A percentile compares a stretch with the other conserved stretches of the same genome.
These are phyloP conservation scores for Beroe ovata DNA, from an alignment of 37 sponge, comb jelly and placozoan genomes.

Conservation along the genomic window DNA sequence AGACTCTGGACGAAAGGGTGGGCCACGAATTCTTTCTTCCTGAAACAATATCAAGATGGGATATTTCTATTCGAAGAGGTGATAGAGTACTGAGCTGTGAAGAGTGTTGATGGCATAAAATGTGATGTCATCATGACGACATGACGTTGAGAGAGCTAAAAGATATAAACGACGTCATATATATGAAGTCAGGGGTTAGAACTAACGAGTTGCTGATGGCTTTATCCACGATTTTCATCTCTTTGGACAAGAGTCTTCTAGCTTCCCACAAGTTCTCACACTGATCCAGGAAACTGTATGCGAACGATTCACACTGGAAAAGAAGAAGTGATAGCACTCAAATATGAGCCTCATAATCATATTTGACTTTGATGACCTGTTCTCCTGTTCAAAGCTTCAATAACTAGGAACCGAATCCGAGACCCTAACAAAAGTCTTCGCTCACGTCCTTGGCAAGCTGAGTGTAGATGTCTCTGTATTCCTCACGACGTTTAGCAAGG, in stretches of 20 bases:
- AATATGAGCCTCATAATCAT: no score
- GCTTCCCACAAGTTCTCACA: slow-evolving; percentile 69
- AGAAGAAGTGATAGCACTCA: no score
- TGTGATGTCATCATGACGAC: no score
- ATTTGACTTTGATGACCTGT: no score
- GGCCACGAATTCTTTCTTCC: slow-evolving; percentile 58
- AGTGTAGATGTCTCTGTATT: slow-evolving; percentile 55
- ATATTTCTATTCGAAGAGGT: neutral
- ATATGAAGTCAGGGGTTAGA: no score
- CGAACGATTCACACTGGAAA: slow-evolving; percentile 60
- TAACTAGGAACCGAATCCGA: no score
- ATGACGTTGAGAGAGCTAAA: no score
- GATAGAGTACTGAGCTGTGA: no score
- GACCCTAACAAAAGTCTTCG: no score
- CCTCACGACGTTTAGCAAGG: slow-evolving; percentile 56
- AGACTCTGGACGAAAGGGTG: slow-evolving; percentile 62
- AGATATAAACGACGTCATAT: no score
- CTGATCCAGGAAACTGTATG: slow-evolving; percentile 60
- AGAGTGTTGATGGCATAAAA: no score
- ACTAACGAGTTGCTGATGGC: slow-evolving; percentile 63
- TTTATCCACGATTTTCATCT: slow-evolving; percentile 49
- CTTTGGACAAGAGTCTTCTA: slow-evolving; percentile 57
- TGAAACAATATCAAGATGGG: slow-evolving; percentile 4
- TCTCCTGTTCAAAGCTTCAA: no score
- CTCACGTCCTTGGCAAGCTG: neutral